A percentile compares a stretch with the other conserved stretches of the same genome.
Evolutionary conservation across 2,113 vertebrate species (phyloP).

Genomic region (Dryoscopus gambensis): DNA sequence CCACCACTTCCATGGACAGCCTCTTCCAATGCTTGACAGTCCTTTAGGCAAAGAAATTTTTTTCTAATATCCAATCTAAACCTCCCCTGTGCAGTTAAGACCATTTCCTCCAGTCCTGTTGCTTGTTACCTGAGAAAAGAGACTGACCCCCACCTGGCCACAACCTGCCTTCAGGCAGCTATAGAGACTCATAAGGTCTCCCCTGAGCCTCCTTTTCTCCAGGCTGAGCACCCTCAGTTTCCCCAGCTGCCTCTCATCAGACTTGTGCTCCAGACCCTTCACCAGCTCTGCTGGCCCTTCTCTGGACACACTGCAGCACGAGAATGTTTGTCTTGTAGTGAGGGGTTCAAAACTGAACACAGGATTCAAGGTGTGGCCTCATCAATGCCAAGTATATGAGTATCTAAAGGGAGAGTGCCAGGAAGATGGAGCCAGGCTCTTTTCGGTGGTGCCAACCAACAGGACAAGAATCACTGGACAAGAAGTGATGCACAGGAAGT

Average conservation of each 20-base stretch:
- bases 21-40: background rate
- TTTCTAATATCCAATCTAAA: background rate
- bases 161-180: background rate
- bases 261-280: background rate
- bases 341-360: background rate
- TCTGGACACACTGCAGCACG: background rate
- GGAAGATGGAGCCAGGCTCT: background rate
- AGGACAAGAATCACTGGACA: background rate
- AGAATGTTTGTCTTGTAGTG: background rate
- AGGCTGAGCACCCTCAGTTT: background rate
- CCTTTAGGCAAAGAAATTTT: background rate
- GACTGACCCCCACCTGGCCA: fast-evolving
- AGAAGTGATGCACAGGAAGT: background rate
- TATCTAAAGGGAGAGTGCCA: background rate
- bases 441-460: background rate
- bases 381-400: background rate
- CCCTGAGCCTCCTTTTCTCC: background rate
- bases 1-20: background rate
- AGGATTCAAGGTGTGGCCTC: background rate
- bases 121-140: background rate
- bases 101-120: background rate
- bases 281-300: background rate
- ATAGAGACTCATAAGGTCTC: background rate
- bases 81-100: background rate
- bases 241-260: background rate